phyloP scores from a whole-genome alignment of 2,113 vertebrate genomes.

The Bubo blakistoni region DNA sequence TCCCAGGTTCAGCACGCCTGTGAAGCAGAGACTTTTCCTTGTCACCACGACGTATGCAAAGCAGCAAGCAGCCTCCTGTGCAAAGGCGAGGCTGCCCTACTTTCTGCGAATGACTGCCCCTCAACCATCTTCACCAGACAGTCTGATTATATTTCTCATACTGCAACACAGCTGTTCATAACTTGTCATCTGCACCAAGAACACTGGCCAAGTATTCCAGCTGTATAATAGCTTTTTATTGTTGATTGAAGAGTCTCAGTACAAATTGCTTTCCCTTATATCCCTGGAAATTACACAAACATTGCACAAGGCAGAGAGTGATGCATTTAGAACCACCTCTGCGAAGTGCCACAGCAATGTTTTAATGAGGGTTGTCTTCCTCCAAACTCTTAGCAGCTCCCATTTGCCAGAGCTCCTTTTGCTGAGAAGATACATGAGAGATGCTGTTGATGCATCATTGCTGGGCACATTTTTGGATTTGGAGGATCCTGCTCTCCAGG shows the following conservation, averaged over 20 bases:
- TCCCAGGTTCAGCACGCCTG: background rate
- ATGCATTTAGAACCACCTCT: constrained; percentile 47
- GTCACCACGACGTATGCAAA: background rate
- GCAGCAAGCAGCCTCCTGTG: background rate
- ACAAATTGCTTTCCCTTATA: background rate
- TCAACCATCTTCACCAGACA: background rate
- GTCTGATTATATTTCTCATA: background rate
- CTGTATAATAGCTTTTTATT: background rate
- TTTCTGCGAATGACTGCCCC: background rate
- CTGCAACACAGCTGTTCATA: constrained; percentile 2
- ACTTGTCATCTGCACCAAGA: background rate
- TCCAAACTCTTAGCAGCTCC: background rate
- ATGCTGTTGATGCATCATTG: background rate
- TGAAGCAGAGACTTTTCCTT: background rate
- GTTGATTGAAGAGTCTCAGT: background rate
- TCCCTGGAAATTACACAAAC: constrained; percentile 6
- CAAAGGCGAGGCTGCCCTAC: background rate
- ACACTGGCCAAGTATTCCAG: constrained; percentile 16
- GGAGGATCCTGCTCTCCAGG: background rate
- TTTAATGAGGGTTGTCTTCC: background rate
- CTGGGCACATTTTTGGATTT: background rate
- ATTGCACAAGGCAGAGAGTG: background rate
- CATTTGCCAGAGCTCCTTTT: background rate
- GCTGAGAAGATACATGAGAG: background rate
- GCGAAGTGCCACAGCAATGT: background rate